A percentile compares a stretch with the other conserved stretches of the same genome.
phyloP scores from a whole-genome alignment of 2,113 vertebrate species.

The Hyperopisus bebe region DNA sequence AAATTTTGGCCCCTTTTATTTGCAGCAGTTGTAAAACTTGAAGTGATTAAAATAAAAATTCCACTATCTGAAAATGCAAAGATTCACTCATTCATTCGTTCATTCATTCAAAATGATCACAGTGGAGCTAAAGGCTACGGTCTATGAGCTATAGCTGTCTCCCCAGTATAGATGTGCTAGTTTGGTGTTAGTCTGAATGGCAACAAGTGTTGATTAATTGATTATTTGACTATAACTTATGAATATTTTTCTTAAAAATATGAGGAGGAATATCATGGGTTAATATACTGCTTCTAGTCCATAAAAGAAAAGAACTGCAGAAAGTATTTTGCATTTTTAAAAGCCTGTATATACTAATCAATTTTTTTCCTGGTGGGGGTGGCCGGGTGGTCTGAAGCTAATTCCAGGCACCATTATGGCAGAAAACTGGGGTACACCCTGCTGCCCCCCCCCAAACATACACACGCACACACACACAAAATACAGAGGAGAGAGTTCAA shows the following conservation, averaged over 20 bases:
- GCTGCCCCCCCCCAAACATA: background rate
- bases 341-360: background rate
- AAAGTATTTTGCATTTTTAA: background rate
- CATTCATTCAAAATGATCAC: slow-evolving; percentile 2
- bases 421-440: background rate
- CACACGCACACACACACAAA: background rate
- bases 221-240: background rate
- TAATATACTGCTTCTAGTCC: background rate
- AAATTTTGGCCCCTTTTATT: background rate
- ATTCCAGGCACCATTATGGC: background rate
- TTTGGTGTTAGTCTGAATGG: background rate
- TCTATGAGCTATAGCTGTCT: slow-evolving; percentile 46
- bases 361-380: background rate
- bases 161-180: slow-evolving; percentile 43
- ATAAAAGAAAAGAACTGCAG: background rate
- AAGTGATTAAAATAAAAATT: background rate
- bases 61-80: background rate
- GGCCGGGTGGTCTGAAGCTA: background rate
- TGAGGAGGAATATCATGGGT: background rate
- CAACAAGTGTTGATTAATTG: background rate
- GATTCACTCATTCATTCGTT: background rate
- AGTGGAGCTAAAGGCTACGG: slow-evolving; percentile 31
- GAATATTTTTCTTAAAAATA: background rate
- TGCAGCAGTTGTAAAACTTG: background rate
- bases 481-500: background rate